Conservation (phyloP, 2,888 invertebrate genomes). For the Neoaliturus tenellus region DNA sequence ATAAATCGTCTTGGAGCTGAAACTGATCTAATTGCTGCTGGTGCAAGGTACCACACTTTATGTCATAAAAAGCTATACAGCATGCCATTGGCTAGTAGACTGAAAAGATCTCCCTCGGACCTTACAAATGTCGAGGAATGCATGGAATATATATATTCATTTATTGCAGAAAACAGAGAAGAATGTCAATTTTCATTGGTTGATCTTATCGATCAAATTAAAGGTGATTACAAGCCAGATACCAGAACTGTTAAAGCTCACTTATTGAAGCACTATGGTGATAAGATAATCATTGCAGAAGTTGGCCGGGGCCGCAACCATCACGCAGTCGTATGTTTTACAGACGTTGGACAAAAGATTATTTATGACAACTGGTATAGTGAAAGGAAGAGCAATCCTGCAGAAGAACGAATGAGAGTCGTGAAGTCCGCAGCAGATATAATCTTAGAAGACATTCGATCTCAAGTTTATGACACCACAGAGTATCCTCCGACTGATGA, state of each 20-base stretch:
- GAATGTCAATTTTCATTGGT: slow-evolving; percentile 6
- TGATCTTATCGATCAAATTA: not conserved
- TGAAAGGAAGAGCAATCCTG: not conserved
- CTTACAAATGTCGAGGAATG: slow-evolving; percentile 1
- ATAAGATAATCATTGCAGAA: not conserved
- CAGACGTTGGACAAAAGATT: slow-evolving; percentile 40
- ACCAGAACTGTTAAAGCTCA: slow-evolving; percentile 9
- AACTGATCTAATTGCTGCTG: not conserved
- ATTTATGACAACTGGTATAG: slow-evolving; percentile 50
- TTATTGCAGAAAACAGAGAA: not conserved
- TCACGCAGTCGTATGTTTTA: slow-evolving; percentile 56
- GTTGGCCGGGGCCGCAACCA: not conserved
- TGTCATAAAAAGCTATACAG: slow-evolving; percentile 5
- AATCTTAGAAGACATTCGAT: slow-evolving; percentile 50
- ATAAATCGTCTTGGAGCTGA: slow-evolving; percentile 9
- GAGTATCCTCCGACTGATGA: not conserved
- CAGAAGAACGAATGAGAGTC: not conserved
- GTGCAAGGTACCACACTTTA: not conserved
- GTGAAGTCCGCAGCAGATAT: slow-evolving; percentile 33
- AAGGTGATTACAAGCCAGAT: no score
- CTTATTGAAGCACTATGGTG: not conserved
- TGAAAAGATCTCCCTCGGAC: not conserved
- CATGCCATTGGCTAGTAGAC: not conserved
- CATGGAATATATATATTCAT: slow-evolving; percentile 13
- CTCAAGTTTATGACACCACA: not conserved